These are phyloP conservation scores for Pachyramphus minor DNA, from an alignment of 2,113 vertebrate species.

Conservation along the genomic window DNA sequence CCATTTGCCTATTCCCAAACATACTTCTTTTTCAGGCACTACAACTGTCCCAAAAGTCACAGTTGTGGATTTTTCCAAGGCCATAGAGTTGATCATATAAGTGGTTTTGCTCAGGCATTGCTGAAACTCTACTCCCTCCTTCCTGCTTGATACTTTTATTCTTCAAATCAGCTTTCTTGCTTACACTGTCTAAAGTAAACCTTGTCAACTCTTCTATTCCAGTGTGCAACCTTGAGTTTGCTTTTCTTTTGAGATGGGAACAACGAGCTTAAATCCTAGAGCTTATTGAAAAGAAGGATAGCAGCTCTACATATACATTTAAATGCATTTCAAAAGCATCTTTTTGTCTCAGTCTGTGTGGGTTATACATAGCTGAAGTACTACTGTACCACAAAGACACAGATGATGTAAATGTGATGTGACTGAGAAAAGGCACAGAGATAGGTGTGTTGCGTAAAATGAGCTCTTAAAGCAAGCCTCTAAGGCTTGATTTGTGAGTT, in stretches of 20 bases:
- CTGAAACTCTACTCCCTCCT: background rate
- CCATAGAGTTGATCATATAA: rapidly evolving
- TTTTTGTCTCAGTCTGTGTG: background rate
- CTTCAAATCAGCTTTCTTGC: background rate
- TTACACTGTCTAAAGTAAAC: background rate
- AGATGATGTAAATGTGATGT: background rate
- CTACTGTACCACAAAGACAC: background rate
- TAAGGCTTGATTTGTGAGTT: too few species aligned
- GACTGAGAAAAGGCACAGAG: background rate
- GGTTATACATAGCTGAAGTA: background rate
- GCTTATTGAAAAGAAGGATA: background rate
- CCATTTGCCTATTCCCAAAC: background rate
- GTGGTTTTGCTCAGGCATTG: rapidly evolving
- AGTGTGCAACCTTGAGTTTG: rapidly evolving
- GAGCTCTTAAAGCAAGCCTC: too few species aligned
- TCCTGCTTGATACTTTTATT: background rate
- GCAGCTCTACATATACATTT: background rate
- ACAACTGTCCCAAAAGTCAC: background rate
- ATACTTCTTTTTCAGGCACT: background rate
- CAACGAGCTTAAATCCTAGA: background rate
- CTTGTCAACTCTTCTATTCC: background rate
- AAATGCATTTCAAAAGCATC: background rate
- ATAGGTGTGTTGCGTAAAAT: too few species aligned
- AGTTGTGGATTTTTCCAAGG: background rate
- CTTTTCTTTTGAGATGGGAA: background rate